Evolutionary conservation across 2,113 vertebrate species (phyloP).

Genomic region (Lamprotornis superbus): DNA sequence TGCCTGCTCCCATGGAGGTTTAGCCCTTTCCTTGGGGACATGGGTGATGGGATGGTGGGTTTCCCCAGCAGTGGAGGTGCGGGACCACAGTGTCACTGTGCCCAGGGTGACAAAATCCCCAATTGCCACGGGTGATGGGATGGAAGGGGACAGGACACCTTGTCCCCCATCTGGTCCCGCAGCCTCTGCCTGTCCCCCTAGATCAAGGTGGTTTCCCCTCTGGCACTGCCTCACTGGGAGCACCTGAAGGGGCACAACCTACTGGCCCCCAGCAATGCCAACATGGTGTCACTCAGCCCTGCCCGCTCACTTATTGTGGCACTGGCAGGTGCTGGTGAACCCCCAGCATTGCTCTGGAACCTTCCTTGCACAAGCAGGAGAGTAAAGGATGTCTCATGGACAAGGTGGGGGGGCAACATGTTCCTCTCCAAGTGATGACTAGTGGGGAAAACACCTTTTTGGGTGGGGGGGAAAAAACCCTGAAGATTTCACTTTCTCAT

Average conservation of each 20-base stretch:
- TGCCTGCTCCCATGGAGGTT: neutral
- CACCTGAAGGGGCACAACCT: neutral
- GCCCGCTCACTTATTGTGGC: rapidly evolving
- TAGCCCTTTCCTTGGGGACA: neutral
- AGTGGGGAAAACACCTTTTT: neutral
- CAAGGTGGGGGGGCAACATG: neutral
- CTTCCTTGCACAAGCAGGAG: neutral
- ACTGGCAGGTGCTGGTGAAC: neutral
- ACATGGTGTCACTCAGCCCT: neutral
- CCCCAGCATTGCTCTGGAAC: neutral
- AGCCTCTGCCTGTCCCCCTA: neutral
- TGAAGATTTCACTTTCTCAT: neutral
- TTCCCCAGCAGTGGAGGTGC: neutral
- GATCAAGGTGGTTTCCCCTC: neutral
- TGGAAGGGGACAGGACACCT: neutral
- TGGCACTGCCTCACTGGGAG: rapidly evolving
- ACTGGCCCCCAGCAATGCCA: neutral
- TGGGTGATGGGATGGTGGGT: neutral
- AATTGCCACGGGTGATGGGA: rapidly evolving
- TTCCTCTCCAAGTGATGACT: neutral
- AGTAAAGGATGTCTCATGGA: neutral
- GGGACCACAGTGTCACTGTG: neutral
- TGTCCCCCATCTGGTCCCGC: rapidly evolving
- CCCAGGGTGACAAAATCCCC: neutral
- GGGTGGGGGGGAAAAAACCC: neutral